phyloP scores from a whole-genome alignment of 2,888 invertebrate genomes.

The Epirrhoe alternata region DNA sequence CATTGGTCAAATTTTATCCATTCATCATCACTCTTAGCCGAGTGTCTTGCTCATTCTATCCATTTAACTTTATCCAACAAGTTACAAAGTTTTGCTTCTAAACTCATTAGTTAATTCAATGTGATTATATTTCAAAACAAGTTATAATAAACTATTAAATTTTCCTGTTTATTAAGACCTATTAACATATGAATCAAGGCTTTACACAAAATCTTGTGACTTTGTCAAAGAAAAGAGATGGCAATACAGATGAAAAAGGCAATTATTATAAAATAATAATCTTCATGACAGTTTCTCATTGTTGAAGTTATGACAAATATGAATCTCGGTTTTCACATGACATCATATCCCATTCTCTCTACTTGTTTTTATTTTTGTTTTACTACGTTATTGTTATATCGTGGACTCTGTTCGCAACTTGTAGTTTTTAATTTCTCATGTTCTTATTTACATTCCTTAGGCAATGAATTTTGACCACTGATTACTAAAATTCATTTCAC shows the following conservation, averaged over 20 bases:
- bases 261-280: not conserved
- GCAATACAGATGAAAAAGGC: not conserved
- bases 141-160: not conserved
- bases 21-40: not conserved
- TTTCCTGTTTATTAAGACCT: not conserved
- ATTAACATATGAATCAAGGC: not conserved
- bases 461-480: conserved; percentile 35
- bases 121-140: not conserved
- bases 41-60: not conserved
- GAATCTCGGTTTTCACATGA: conserved; percentile 35
- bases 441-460: conserved; percentile 42
- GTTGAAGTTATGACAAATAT: conserved; percentile 3
- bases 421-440: conserved; percentile 3
- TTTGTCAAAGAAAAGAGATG: not conserved
- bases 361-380: conserved; percentile 10
- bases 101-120: not conserved
- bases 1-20: not conserved
- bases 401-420: not conserved
- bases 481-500: conserved; percentile 37
- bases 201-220: not conserved
- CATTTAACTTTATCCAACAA: not conserved
- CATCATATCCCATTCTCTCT: conserved; percentile 24
- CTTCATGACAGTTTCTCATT: conserved; percentile 18
- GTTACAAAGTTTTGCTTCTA: not conserved
- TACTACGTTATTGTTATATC: conserved; percentile 10